phyloP scores from a whole-genome alignment of 2,888 invertebrate genomes.

The Rhagophthalmus giganteus region DNA sequence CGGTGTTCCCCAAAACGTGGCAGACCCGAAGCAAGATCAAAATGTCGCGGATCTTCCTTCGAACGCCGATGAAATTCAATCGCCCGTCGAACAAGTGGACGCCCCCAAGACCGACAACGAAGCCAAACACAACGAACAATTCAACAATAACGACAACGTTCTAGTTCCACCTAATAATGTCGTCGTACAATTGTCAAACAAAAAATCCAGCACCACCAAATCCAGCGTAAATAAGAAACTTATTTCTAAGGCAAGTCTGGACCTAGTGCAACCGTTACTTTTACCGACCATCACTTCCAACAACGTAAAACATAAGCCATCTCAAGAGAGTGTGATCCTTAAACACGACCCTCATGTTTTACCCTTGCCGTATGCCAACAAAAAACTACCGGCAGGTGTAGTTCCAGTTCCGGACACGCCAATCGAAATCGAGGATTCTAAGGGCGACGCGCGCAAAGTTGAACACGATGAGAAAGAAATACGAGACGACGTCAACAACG shows the following conservation, averaged over 20 bases:
- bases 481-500: slow-evolving; percentile 38
- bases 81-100: slow-evolving; percentile 7
- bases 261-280: slow-evolving; percentile 45
- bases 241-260: slow-evolving; percentile 41
- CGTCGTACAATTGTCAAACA: not conserved
- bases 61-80: slow-evolving; percentile 14
- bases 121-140: slow-evolving; percentile 8
- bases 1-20: too few species aligned
- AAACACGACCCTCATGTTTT: slow-evolving; percentile 15
- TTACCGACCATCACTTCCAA: slow-evolving; percentile 47
- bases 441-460: not conserved
- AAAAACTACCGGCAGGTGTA: slow-evolving; percentile 43
- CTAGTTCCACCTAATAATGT: slow-evolving; percentile 36
- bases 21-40: too few species aligned
- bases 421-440: slow-evolving; percentile 35
- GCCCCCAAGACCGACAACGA: slow-evolving; percentile 11
- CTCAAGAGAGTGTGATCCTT: slow-evolving; percentile 21
- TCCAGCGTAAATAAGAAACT: slow-evolving; percentile 24
- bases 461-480: slow-evolving; percentile 17
- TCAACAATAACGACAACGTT: slow-evolving; percentile 33
- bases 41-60: slow-evolving; percentile 32
- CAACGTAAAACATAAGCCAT: slow-evolving; percentile 37
- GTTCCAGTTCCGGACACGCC: slow-evolving; percentile 40
- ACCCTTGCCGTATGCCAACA: slow-evolving; percentile 17
- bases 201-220: slow-evolving; percentile 33